A percentile compares a stretch with the other conserved stretches of the same genome.
phyloP scores from a whole-genome alignment of 2,888 invertebrate genomes.

The Daptonema setosum region DNA sequence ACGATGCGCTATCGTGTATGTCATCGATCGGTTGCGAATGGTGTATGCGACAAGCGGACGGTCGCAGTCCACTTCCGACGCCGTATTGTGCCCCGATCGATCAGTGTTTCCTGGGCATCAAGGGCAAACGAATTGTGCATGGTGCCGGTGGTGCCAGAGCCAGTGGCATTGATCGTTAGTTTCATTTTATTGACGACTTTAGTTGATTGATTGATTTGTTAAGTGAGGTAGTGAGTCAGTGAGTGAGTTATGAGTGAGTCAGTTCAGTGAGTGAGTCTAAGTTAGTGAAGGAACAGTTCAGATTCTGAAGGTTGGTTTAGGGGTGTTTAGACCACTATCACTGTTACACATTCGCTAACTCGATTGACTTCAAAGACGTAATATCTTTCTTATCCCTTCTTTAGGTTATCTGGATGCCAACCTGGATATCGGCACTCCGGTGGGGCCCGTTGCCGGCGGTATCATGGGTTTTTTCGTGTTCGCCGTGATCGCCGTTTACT shows the following conservation, averaged over 20 bases:
- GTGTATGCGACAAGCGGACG: conserved; percentile 60
- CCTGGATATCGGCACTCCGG: conserved; percentile 36
- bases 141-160: conserved; percentile 63
- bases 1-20: neutral
- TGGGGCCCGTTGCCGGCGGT: conserved; percentile 65
- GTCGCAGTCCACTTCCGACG: conserved; percentile 41
- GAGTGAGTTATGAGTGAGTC: no score
- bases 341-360: no score
- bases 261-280: no score
- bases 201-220: no score
- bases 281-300: no score
- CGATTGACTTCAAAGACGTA: no score
- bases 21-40: conserved; percentile 62
- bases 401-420: no score
- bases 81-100: conserved; percentile 60
- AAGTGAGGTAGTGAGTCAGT: no score
- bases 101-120: conserved; percentile 50
- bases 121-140: conserved; percentile 39
- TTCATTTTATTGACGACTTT: no score
- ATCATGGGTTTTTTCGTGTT: conserved; percentile 58
- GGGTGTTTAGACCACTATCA: no score
- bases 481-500: conserved; percentile 58
- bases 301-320: no score
- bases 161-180: conserved; percentile 60
- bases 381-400: no score